phyloP scores from a whole-genome alignment of 53 echinoderm and acorn worm species.

The Patiria pectinifera region DNA sequence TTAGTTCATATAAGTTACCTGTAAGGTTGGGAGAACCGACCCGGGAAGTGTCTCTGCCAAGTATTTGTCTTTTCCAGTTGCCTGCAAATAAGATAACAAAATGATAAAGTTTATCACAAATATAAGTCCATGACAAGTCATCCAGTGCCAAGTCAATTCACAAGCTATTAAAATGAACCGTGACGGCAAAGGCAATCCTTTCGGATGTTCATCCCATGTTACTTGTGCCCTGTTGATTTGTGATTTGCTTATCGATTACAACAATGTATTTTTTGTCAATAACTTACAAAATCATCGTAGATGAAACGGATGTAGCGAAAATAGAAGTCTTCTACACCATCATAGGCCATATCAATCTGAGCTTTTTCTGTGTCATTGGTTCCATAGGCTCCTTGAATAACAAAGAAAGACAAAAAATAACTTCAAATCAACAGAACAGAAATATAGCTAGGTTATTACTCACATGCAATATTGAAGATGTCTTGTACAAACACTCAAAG shows the following conservation, averaged over 20 bases:
- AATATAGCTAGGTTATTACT: background rate
- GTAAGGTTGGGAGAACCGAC: background rate
- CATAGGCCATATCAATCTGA: constrained; percentile 66
- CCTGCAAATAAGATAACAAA: background rate
- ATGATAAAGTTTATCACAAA: background rate
- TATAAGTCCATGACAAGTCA: too few species aligned
- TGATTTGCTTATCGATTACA: too few species aligned
- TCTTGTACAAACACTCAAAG: too few species aligned
- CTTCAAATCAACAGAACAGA: background rate
- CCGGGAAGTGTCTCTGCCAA: constrained; percentile 20
- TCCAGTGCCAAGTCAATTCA: too few species aligned
- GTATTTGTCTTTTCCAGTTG: constrained; percentile 2
- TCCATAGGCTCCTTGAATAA: constrained; percentile 42
- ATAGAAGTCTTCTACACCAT: constrained; percentile 63
- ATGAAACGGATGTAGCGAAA: constrained; percentile 32
- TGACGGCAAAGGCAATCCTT: too few species aligned
- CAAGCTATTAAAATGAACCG: too few species aligned
- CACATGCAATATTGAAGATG: background rate
- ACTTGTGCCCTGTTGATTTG: too few species aligned
- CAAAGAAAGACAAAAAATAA: background rate
- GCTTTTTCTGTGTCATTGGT: constrained; percentile 52
- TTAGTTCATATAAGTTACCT: constrained; percentile 3
- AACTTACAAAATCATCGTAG: constrained; percentile 61
- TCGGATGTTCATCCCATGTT: too few species aligned
- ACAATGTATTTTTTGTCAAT: too few species aligned